Evolutionary conservation across 2,113 vertebrate genomes (phyloP).

Genomic region (Coptodon bakossiorum): DNA sequence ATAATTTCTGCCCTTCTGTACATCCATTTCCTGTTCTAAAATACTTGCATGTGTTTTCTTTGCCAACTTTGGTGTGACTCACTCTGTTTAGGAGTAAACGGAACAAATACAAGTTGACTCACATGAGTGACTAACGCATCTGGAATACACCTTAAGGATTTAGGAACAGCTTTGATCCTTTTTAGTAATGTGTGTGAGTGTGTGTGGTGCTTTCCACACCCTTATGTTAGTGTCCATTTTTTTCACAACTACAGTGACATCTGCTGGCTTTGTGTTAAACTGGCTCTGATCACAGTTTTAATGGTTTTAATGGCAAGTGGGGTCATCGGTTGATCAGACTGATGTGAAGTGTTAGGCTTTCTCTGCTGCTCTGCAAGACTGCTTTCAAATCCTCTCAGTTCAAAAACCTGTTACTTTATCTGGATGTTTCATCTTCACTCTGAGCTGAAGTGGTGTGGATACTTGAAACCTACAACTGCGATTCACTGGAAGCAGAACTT

Average conservation of each 20-base stretch:
- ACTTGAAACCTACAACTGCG: neutral
- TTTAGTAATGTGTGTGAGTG: neutral
- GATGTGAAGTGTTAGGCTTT: neutral
- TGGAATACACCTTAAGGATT: conserved; percentile 60
- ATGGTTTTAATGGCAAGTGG: neutral
- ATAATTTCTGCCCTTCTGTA: conserved; percentile 10
- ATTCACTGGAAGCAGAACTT: neutral
- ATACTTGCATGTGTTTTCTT: conserved; percentile 49
- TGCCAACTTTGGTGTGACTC: conserved; percentile 50
- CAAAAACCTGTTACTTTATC: neutral
- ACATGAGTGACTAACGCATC: conserved; percentile 62
- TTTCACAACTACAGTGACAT: conserved; percentile 42
- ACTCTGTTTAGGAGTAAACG: conserved; percentile 31
- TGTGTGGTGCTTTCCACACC: neutral
- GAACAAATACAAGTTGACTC: conserved; percentile 60
- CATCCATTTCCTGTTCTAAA: conserved; percentile 53
- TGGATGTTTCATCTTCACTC: neutral
- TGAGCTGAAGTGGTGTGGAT: neutral
- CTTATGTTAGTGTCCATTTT: neutral
- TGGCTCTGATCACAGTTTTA: neutral
- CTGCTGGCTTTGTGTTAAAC: conserved; percentile 37
- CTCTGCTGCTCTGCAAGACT: neutral
- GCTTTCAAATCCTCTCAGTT: neutral
- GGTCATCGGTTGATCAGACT: neutral
- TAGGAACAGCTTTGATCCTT: conserved; percentile 16